Evolutionary conservation across 2,888 invertebrate genomes (phyloP), one percentile per base, ranked within the genome.

Genomic region (Azorinus chamasolen): DNA sequence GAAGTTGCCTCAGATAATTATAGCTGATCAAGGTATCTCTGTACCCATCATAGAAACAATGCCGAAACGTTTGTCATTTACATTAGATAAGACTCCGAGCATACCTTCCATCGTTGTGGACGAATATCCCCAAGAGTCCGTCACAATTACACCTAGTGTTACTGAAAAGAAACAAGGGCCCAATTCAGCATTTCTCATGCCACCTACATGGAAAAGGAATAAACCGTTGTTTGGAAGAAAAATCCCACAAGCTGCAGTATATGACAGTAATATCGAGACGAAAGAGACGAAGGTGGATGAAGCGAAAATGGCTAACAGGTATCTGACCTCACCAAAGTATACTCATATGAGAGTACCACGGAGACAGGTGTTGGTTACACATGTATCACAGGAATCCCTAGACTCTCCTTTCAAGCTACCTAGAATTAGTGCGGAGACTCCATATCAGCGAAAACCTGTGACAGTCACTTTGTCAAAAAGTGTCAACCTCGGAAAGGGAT

Each of bases 261-360:
- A 32, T 32, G 32, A 32, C 10, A 32, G 32, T 32, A 32, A 4
- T 32, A 32, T 4, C 10, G 32, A 32, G 10, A 32, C 4, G 5
- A 32, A 6, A 6, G 5, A 4, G 10, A 32, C 32, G 10, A 10
- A 4, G 10, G 5, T 6, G 4, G 32, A 32, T 6, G 32, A 32
- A 32, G 32, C 10, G 5, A 32, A 32, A 32, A 4, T 6, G 32
- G 10, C 32, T 32, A 32, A 6, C 32, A 32, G 58, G 25, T 64
- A 58, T 57, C 25, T 73, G 3, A 37, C 72, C 27, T 69, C 68
- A n/a, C 80, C 80, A 50, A 76, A 54, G 53, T 80, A 80, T 37
- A 80, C 73, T 6, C 80, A 80, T 61, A 66, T 80, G 55, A 72
- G 64, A 24, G 80, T 80, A 18, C 80, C 80, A 20, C 46, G 69